Base-by-base conservation (phyloP, 2,888 invertebrate genomes). In the Linnaemya vulpina region DNA sequence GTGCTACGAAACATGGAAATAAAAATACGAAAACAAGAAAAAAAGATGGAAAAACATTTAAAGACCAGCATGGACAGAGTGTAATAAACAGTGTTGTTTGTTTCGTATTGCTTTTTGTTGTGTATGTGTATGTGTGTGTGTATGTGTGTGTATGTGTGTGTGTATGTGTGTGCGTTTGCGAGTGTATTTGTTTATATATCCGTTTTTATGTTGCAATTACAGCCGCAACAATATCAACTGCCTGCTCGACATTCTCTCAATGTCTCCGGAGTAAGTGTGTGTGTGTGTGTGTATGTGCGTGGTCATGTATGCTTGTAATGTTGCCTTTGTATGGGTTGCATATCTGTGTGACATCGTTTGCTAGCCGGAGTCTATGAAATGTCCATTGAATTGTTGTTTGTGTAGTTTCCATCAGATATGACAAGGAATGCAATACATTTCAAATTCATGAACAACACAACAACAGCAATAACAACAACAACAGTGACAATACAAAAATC, bases 181-280 rank as follows among this genome's bases (percentile, higher is more conserved):
- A 30, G 30, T 30, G 82, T 49, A 20, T 75, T 63, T 63, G 78
- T 85, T 85, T 85, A 78, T 79, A 79, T 71, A 85, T 85, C 85
- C 85, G 82, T 75, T 85, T 85, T 85, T 79, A 82, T 85, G 82
- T 85, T 85, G 85, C 85, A 85, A 85, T 85, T 85, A 85, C 85
- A 75, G 67, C 85, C 85, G 82, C 85, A 85, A 75, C 78, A 85
- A 85, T 82, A 85, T 85, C 85, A 85, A 79, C 85, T 85, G 77
- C 60, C 82, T 78, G 76, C 71, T 71, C 65, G 35, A 82, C 76
- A 82, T 77, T 76, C 63, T 80, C 58, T 40, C 51, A 53, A 67
- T 65, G 75, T 79, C 75, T 68, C 75, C 79, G 79, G 51, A 63
- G 30, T 38, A 25, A 35, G 10, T 62, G 15, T 22, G 51, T 7